phyloP scores from a whole-genome alignment of 2,113 vertebrate species.

The Formicarius rufipectus region DNA sequence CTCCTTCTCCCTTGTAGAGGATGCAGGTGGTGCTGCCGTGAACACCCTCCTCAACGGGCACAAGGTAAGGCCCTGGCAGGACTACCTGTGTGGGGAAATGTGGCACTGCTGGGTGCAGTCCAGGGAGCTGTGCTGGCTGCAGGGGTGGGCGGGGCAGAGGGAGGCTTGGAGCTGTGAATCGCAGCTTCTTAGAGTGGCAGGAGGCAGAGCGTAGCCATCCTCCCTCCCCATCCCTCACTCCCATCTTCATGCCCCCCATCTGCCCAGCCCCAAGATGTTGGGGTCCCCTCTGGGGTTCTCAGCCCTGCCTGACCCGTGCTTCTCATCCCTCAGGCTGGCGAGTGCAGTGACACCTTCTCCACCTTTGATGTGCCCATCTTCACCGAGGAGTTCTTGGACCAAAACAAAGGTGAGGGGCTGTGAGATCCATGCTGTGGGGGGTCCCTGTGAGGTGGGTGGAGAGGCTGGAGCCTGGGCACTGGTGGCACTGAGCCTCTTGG shows the following conservation, averaged over 20 bases:
- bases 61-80: constrained; percentile 56
- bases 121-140: not conserved
- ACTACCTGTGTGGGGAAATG: accelerated
- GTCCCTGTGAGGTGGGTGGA: not conserved
- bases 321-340: constrained; percentile 71
- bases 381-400: constrained; percentile 97
- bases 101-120: not conserved
- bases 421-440: not conserved
- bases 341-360: constrained; percentile 80
- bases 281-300: not conserved
- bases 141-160: not conserved
- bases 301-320: not conserved
- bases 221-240: not conserved
- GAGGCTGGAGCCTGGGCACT: not conserved
- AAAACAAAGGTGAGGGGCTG: constrained; percentile 90
- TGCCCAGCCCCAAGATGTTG: not conserved
- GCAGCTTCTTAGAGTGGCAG: not conserved
- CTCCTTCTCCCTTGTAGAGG: constrained; percentile 63
- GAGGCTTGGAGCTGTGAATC: not conserved
- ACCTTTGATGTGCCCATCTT: constrained; percentile 93
- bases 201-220: accelerated
- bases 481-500: not conserved
- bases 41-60: constrained; percentile 75
- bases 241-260: accelerated
- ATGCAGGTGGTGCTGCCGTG: not conserved